Evolutionary conservation across 1,140 invertebrate genomes (phyloP), one percentile per base, ranked within the genome.

Genomic region (Portunus trituberculatus): DNA sequence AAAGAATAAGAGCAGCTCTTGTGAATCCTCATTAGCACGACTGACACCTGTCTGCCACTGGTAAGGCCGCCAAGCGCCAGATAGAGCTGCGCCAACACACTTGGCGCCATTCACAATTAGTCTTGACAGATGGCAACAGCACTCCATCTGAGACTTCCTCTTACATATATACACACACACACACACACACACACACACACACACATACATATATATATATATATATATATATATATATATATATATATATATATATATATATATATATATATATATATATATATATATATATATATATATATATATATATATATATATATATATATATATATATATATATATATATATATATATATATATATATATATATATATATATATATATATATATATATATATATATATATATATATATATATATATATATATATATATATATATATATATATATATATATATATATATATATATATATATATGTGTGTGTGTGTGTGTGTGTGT

Each of bases 351-450:
- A 20, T 91, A 20, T 91, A 20, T 91, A 20, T 90, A 90, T 90
- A 90, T 90, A 90, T 91, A 91, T 91, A 91, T 31, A 91, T 59
- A 91, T 90, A 90, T 90, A 90, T 67, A 48, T 39, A 48, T 48
- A 91, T 48, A 91, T 91, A 48, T 91, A 91, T 48, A 48, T 39
- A 48, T 91, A 88, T 88, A 88, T 88, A 88, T 88, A 88, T 88
- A 88, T 88, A 88, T 45, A 90, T 45, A 90, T 45, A 90, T n/a
- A 90, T 45, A 90, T n/a, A 90, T 29, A 59, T 31, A 76, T n/a
- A 90, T n/a, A 90, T n/a, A 67, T 31, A 67, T 16, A 59, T 31
- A 76, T 4, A 67, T 1, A 92, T 92, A 92, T 59, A 67, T 76
- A 76, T 92, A 67, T 67, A 76, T 76, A 92, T 76, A 92, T 67